Conservation (phyloP, 2,113 vertebrate species). For the Gopherus flavomarginatus region DNA sequence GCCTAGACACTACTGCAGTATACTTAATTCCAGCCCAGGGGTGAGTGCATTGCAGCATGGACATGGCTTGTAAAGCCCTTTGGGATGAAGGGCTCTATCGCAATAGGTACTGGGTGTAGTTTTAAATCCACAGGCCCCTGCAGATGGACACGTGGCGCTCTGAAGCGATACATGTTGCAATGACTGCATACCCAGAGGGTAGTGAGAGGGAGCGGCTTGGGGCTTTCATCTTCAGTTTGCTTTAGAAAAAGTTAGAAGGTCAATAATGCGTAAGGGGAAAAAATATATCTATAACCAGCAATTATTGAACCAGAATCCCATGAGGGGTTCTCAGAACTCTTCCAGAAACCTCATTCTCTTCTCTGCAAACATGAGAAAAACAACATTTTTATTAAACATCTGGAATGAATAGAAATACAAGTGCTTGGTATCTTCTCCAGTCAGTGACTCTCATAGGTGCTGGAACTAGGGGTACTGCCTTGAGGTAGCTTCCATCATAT, state of each 20-base stretch:
- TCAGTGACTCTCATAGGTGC: background rate
- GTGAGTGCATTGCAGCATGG: background rate
- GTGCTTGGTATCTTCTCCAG: background rate
- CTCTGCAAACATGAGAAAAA: background rate
- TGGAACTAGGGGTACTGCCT: too few species aligned
- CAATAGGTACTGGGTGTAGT: background rate
- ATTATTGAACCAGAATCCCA: background rate
- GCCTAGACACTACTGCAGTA: too few species aligned
- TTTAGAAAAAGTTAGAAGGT: background rate
- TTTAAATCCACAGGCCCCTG: accelerated
- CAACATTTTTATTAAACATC: background rate
- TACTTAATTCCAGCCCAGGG: too few species aligned
- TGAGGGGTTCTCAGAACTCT: background rate
- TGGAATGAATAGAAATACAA: background rate
- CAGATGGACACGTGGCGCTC: accelerated
- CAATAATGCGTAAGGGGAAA: background rate
- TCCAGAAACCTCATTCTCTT: background rate
- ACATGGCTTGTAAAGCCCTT: background rate
- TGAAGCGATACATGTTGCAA: accelerated
- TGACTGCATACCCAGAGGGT: background rate
- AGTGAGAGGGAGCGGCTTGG: background rate
- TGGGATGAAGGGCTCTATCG: background rate
- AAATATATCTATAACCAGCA: background rate
- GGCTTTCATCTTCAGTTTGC: background rate
- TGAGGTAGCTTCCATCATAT: too few species aligned